A percentile compares a stretch with the other conserved stretches of the same genome.
Evolutionary conservation across 2,888 invertebrate genomes (phyloP).

Genomic region (Calephelis perditalis): DNA sequence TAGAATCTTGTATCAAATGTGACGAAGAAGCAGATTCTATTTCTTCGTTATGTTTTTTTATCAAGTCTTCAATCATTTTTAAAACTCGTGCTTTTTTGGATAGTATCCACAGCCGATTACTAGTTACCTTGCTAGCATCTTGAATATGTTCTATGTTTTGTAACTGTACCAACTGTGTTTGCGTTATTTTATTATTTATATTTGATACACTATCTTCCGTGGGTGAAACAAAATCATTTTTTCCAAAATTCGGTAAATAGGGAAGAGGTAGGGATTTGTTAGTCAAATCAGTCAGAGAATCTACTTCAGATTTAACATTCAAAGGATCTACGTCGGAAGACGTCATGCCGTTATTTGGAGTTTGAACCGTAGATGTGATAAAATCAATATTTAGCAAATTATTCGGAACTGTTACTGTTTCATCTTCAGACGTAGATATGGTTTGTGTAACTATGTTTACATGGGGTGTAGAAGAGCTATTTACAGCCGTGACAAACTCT

Average conservation of each 20-base stretch:
- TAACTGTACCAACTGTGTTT: slow-evolving; percentile 30
- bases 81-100: slow-evolving; percentile 71
- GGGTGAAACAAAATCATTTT: slow-evolving; percentile 42
- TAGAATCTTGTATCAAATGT: slow-evolving; percentile 39
- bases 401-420: slow-evolving; percentile 37
- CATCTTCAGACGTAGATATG: slow-evolving; percentile 41
- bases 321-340: slow-evolving; percentile 16
- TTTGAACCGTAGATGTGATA: slow-evolving; percentile 8
- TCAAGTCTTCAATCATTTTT: slow-evolving; percentile 71
- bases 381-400: slow-evolving; percentile 16
- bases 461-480: slow-evolving; percentile 39
- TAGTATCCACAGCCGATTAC: slow-evolving; percentile 61
- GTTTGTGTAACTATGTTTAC: slow-evolving; percentile 35
- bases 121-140: slow-evolving; percentile 53
- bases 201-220: slow-evolving; percentile 32
- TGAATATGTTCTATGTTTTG: slow-evolving; percentile 39
- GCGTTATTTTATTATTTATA: slow-evolving; percentile 28
- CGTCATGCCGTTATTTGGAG: slow-evolving; percentile 10
- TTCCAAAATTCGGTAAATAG: slow-evolving; percentile 54
- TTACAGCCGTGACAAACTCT: slow-evolving; percentile 46
- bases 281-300: slow-evolving; percentile 36
- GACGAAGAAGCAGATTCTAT: slow-evolving; percentile 53
- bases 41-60: slow-evolving; percentile 65
- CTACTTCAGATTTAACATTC: slow-evolving; percentile 22
- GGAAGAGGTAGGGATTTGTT: slow-evolving; percentile 48